Base-by-base conservation (phyloP, 2,888 invertebrate genomes). In the Mystacides longicornis region DNA sequence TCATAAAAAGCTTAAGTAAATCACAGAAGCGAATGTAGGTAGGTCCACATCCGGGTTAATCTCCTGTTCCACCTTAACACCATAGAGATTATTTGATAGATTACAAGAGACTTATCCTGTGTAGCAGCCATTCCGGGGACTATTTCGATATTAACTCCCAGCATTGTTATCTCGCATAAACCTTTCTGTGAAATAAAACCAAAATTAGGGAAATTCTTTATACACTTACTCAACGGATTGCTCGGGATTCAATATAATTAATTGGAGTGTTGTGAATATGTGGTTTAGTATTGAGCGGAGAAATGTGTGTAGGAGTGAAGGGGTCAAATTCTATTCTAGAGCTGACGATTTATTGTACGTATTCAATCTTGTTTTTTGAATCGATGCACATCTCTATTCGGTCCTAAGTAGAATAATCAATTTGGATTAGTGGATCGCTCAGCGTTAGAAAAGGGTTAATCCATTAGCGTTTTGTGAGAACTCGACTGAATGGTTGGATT, bases 291-390 rank as follows among this genome's bases (percentile, higher is more conserved):
- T 14, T 14, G 4, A 37, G 37, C 16, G 37, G 37, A 37, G 37
- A 37, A 37, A 37, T 37, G 14, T 37, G 16, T 37, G 37, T 37
- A 37, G 16, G 37, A 37, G 37, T 48, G 19, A 21, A 20, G 42
- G 14, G 37, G 42, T 42, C 43, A 49, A 54, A 54, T 37, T 54
- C 42, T 21, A 54, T 54, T 54, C 33, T 18, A 43, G 19, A 19
- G n/a, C 23, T 22, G 19, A 51, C 47, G 51, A 55, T 55, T 55
- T 55, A 55, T 51, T 51, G 54, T 51, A 42, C 51, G 55, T 51
- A 55, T 55, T 55, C 55, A 55, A 55, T 55, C 55, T 55, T 21
- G 51, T 55, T 55, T 55, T 55, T 55, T 51, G 55, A 55, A 55
- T 50, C 51, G 51, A 51, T 55, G 55, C 55, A 55, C 55, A 55